phyloP scores from a whole-genome alignment of 2,113 vertebrate species.

The Hypocryptadius cinnamomeus region DNA sequence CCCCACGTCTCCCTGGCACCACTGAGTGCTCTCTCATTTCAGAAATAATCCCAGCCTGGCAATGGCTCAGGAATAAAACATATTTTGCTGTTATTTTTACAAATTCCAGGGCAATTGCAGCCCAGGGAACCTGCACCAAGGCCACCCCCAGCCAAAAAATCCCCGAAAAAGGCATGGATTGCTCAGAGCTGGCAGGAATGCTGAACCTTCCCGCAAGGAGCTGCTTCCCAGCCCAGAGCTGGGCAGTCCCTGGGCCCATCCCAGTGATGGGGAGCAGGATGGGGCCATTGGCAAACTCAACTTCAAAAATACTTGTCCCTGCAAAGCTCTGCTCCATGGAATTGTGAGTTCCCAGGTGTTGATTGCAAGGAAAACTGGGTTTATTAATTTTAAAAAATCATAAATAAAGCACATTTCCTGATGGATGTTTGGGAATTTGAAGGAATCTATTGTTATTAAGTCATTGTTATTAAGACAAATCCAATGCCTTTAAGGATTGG shows the following conservation, averaged over 20 bases:
- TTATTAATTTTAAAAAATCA: background rate
- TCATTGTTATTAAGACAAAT: background rate
- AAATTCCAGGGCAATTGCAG: background rate
- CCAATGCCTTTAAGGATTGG: background rate
- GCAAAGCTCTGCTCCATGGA: background rate
- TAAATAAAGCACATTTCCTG: background rate
- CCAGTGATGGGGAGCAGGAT: background rate
- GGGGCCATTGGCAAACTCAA: background rate
- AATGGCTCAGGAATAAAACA: background rate
- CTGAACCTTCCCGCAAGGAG: background rate
- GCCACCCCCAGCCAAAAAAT: background rate
- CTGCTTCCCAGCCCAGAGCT: background rate
- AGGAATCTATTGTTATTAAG: background rate
- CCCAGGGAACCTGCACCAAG: background rate
- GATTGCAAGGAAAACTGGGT: background rate
- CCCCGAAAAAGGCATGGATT: background rate
- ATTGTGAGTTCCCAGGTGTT: background rate
- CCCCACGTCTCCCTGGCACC: background rate
- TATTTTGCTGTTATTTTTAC: background rate
- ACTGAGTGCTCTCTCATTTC: rapidly evolving
- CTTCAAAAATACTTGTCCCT: rapidly evolving
- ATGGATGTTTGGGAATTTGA: background rate
- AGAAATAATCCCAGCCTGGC: background rate
- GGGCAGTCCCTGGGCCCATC: background rate
- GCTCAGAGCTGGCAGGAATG: background rate